Evolutionary conservation across 2,888 invertebrate species (phyloP), one percentile per base, ranked within the genome.

Genomic region (Amphipoea lucens): DNA sequence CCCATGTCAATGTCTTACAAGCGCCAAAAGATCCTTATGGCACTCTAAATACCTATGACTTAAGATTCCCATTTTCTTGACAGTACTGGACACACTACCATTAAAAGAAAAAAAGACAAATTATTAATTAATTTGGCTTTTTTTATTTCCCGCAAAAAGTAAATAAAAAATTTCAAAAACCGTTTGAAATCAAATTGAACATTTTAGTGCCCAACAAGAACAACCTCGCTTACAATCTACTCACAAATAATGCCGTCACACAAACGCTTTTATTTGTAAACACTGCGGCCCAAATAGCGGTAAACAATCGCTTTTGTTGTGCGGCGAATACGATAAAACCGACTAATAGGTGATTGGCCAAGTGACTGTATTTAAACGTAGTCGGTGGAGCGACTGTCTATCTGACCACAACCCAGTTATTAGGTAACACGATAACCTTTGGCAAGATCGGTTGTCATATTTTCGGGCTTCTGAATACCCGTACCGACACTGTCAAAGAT

Each of bases 241-340:
- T 73, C 14, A 65, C 65, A 65, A 72, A 54, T 29, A 74, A 12
- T 36, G 54, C 36, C 6, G 51, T 68, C 9, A 48, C 17, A 66
- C 62, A 63, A 78, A 68, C 20, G 48, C 36, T n/a, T 75, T 72
- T 79, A 73, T 85, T 85, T 85, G 69, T 83, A 85, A 84, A 84
- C 40, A 76, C 12, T 14, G 17, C 48, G 14, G 7, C 12, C 17
- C 12, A 71, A 74, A 72, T 65, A 42, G 45, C n/a, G 4, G 12
- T 20, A 62, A 51, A 66, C 67, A 60, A 62, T 62, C 6, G 54
- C 40, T 29, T 63, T 51, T 62, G 14, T 62, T 60, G 6, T 29
- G n/a, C 48, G 60, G n/a, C 23, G 20, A 69, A 66, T 54, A 48
- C 42, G 36, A 78, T 78, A 71, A 78, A 65, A 42, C 14, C 45